phyloP scores from a whole-genome alignment of 2,888 invertebrate species.

The Bombylius major region DNA sequence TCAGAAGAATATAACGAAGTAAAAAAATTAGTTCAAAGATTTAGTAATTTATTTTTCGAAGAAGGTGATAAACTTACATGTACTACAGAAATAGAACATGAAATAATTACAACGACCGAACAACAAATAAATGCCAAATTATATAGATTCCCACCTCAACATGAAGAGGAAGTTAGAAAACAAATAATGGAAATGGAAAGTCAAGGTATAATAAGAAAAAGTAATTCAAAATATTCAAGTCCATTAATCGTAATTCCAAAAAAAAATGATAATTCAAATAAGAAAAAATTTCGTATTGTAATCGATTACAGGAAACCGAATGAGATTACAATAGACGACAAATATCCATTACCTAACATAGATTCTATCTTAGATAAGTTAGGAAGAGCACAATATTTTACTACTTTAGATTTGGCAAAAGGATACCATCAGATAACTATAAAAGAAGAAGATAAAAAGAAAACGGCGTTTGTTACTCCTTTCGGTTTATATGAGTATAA shows the following conservation, averaged over 20 bases:
- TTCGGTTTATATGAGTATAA: neutral
- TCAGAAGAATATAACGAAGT: slow-evolving; percentile 9
- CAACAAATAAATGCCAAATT: neutral
- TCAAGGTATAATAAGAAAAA: slow-evolving; percentile 2
- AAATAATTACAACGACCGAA: neutral
- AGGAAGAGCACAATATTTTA: slow-evolving; percentile 4
- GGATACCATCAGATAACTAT: slow-evolving; percentile 7
- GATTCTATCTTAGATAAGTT: neutral
- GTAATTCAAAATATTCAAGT: slow-evolving; percentile 7
- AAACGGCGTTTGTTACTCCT: slow-evolving; percentile 3
- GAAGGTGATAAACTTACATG: slow-evolving; percentile 8
- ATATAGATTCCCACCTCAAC: slow-evolving; percentile 7
- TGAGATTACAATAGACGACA: neutral
- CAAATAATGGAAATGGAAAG: slow-evolving; percentile 1
- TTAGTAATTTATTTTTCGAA: slow-evolving; percentile 8
- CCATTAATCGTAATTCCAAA: slow-evolving; percentile 1
- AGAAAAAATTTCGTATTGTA: slow-evolving; percentile 7
- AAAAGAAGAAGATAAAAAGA: slow-evolving; percentile 1
- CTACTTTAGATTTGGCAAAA: slow-evolving; percentile 7
- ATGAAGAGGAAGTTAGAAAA: neutral
- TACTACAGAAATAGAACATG: slow-evolving; percentile 9
- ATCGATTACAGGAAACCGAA: slow-evolving; percentile 8
- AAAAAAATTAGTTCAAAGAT: slow-evolving; percentile 5
- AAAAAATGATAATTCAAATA: slow-evolving; percentile 5
- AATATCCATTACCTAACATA: slow-evolving; percentile 1